Evolutionary conservation across 30 jellyfish, hydroid and myxozoan genomes (phyloP), one percentile per base, ranked within the genome.

Genomic region (Hydractinia echinata): DNA sequence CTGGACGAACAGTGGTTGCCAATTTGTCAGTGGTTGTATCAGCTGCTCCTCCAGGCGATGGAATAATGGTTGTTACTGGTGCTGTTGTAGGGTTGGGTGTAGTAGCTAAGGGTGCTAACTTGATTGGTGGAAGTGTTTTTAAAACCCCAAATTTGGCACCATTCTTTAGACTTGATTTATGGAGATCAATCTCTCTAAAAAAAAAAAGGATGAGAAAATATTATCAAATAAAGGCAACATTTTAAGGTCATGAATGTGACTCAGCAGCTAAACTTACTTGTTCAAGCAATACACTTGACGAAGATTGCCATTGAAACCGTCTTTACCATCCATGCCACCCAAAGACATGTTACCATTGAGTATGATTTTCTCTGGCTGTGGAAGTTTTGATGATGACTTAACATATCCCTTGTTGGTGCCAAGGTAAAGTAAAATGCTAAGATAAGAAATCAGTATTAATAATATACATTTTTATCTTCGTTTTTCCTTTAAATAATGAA

Each of bases 141-240:
- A 72, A 53, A 67, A 89, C 16, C 76, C 89, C 74, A 90, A 79
- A 49, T 56, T 66, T 10, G 73, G 87, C 81, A 10, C 64, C 95
- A 50, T 76, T 72, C 15, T 81, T 16, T 51, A 67, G 54, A 19
- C 52, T 83, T 5, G 19, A 87, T n/a, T n/a, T 16, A 16, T 73
- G 70, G 30, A 90, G 83, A 76, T 90, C 87, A 15, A 90, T 73
- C 53, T 72, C 97, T 50, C 97, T 90, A 53, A 8, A 20, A 51
- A 44, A 51, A 44, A 11, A 68, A 77, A 13, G 19, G 54, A 11
- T 18, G 6, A 50, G 2, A 50, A 11, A 21, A 14, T 49, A 10
- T 0, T 30, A 30, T 30, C 44, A 30, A 30, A 30, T 30, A 0
- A 30, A 30, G 44, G 44, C 2, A 30, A 30, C 44, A 30, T 0